Base-by-base conservation (phyloP, 2,888 invertebrate genomes). In the Cheilosia scutellata region DNA sequence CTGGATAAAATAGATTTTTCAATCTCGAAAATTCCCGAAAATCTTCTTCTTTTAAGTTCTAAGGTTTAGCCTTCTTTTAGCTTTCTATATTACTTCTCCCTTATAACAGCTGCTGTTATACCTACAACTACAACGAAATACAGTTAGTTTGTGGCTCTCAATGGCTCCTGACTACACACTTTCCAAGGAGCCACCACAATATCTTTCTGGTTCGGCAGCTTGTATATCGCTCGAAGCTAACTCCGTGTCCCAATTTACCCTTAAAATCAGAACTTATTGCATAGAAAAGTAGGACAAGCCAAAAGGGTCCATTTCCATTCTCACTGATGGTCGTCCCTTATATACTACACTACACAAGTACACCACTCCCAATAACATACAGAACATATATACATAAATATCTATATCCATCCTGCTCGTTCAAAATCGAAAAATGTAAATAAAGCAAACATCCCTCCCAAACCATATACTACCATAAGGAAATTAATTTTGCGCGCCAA, bases 401-500 rank as follows among this genome's bases (percentile, higher is more conserved):
- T 0, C 11, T 29, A 58, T 25, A 27, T 49, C 33, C 11, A 37
- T 4, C 11, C 42, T 33, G 16, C 9, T 51, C 47, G 9, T 58
- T 20, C 27, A 29, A 37, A 44, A 47, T 20, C 51, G 27, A 49
- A 57, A 63, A 63, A 65, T 49, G 62, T 51, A 74, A 74, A 68
- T 63, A 57, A 66, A 57, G 47, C 29, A 53, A 58, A 53, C 25
- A 27, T n/a, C 42, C 51, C 40, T 29, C 29, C 25, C 27, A 7
- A 7, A 16, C 31, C 57, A 70, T 78, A 71, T 71, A 71, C 58
- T 71, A 71, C 58, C 33, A 60, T 0, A 47, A 13, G 27, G 9
- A 72, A 72, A 70, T 60, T 79, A 65, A 71, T 79, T 20, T 79
- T 79, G 58, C 58, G 79, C 79, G 79, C 72, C 78, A 72, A 79